A percentile compares a stretch with the other conserved stretches of the same genome.
phyloP scores from a whole-genome alignment of 2,113 vertebrate species.

The Saimiri boliviensis region DNA sequence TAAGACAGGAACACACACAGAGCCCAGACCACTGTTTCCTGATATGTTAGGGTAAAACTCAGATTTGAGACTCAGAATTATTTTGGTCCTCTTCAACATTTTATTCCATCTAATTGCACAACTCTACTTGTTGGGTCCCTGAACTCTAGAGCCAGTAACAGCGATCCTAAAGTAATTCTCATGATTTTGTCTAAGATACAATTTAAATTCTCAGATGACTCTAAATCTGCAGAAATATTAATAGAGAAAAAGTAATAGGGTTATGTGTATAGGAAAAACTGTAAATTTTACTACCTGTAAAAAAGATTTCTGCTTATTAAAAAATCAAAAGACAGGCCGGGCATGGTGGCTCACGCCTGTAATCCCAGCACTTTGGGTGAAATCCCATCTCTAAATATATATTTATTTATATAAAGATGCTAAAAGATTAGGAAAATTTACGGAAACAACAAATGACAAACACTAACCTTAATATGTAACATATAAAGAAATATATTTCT shows the following conservation, averaged over 20 bases:
- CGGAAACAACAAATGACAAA: not conserved
- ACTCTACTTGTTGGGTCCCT: not conserved
- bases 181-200: not conserved
- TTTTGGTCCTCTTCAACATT: not conserved
- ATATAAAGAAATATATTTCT: too few relatives aligned
- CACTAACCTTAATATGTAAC: not conserved
- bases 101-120: not conserved
- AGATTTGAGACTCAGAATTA: not conserved
- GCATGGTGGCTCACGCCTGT: too few relatives aligned
- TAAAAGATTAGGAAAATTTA: not conserved
- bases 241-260: not conserved
- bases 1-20: not conserved
- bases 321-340: not conserved
- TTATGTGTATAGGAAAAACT: not conserved
- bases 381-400: too few relatives aligned
- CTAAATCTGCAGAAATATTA: not conserved
- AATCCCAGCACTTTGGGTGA: too few relatives aligned
- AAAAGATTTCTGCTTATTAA: not conserved
- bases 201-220: not conserved
- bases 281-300: not conserved
- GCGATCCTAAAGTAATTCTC: not conserved
- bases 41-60: not conserved
- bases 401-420: not conserved
- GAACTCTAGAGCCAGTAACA: not conserved
- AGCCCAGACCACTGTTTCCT: not conserved